Percentiles rank a stretch among this genome's conserved stretches.
Conservation (phyloP, 2,888 invertebrate genomes). For the Leptopilina myrica region DNA sequence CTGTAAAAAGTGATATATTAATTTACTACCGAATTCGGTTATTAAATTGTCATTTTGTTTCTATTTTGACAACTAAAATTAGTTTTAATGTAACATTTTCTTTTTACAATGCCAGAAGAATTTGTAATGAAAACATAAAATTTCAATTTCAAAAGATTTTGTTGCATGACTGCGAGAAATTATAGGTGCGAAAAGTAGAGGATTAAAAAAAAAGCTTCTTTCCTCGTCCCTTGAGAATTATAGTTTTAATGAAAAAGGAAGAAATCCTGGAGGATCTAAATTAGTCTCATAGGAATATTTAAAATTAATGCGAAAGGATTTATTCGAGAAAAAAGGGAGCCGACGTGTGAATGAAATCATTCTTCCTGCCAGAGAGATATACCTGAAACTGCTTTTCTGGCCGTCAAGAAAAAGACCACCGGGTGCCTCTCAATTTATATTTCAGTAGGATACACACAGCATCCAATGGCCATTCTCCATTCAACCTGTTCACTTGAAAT, state of each 20-base stretch:
- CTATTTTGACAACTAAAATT: too few relatives aligned
- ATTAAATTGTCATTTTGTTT: too few relatives aligned
- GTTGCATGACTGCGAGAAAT: too few relatives aligned
- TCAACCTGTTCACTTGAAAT: conserved; percentile 27
- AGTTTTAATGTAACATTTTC: too few relatives aligned
- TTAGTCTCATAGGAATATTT: background rate
- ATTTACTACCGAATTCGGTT: too few relatives aligned
- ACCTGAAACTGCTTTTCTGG: conserved; percentile 31
- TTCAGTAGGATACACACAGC: conserved; percentile 3
- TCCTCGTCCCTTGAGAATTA: background rate
- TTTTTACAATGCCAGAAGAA: too few relatives aligned
- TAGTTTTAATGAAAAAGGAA: background rate
- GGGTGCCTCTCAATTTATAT: conserved; percentile 30
- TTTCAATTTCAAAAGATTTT: too few relatives aligned
- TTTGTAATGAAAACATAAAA: too few relatives aligned
- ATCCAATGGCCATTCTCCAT: conserved; percentile 24
- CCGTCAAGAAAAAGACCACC: conserved; percentile 22
- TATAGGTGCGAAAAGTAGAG: background rate
- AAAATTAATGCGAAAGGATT: background rate
- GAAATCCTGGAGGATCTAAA: background rate
- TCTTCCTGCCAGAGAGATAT: conserved; percentile 21
- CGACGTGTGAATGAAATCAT: conserved; percentile 37
- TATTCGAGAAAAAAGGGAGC: conserved; percentile 6
- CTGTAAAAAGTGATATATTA: too few relatives aligned
- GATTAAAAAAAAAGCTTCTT: background rate